phyloP scores from a whole-genome alignment of 2,888 invertebrate genomes.

The Crioceris asparagi region DNA sequence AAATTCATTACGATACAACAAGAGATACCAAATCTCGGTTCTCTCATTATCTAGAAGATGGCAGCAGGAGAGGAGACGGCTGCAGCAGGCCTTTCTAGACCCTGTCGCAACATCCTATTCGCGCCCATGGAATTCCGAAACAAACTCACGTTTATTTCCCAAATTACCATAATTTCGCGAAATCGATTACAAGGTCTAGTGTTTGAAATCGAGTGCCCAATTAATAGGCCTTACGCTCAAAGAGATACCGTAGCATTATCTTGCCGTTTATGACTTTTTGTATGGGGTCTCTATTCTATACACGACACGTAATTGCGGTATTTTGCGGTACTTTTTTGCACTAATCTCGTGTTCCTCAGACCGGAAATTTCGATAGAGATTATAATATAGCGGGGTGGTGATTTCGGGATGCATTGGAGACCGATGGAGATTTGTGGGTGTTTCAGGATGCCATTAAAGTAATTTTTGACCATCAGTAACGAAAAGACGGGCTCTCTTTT shows the following conservation, averaged over 20 bases:
- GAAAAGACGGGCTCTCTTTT: no score
- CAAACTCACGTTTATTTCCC: constrained; percentile 33
- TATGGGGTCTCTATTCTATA: constrained; percentile 22
- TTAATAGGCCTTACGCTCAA: constrained; percentile 34
- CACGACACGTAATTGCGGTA: constrained; percentile 25
- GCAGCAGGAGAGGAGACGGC: no score
- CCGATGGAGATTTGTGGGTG: no score
- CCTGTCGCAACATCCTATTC: no score
- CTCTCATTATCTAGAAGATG: no score
- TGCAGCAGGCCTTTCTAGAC: no score
- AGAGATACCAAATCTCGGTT: no score
- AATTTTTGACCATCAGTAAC: no score
- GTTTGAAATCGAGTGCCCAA: constrained; percentile 34
- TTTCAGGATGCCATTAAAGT: no score
- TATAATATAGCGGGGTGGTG: no score
- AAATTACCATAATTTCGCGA: constrained; percentile 38
- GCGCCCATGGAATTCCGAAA: constrained; percentile 25
- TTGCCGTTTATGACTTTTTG: constrained; percentile 27
- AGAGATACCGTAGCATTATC: constrained; percentile 28
- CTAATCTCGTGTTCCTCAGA: constrained; percentile 18
- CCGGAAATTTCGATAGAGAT: constrained; percentile 20
- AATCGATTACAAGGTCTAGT: constrained; percentile 36
- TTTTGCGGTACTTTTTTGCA: constrained; percentile 24
- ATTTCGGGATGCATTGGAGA: no score
- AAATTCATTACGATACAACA: no score